Evolutionary conservation across 1,140 invertebrate genomes (phyloP), one percentile per base, ranked within the genome.

Genomic region (Drosophila ironensis): DNA sequence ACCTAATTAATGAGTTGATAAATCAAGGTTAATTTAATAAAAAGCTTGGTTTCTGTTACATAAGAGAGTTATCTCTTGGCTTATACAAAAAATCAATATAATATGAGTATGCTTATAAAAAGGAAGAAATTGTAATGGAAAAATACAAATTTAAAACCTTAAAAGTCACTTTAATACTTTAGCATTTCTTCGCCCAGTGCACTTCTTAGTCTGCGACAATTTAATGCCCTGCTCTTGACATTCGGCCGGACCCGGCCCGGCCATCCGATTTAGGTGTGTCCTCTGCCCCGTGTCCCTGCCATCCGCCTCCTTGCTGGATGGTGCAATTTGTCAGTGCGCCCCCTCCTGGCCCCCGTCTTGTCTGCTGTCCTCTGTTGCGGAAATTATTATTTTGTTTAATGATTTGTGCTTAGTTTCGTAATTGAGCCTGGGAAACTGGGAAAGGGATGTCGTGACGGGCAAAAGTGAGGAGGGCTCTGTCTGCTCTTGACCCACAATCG

Each of bases 361-460:
- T 45, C 41, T 42, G 40, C 42, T 37, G 64, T 53, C 64, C 52
- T 57, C 35, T 47, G 51, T 86, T 78, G 74, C 70, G 80, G 78
- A 84, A 86, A 84, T 84, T 84, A 84, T 84, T 84, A 84, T 84
- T 84, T 86, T 84, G 78, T 84, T 84, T 86, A 84, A 84, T 84
- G 78, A 84, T 84, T 84, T 84, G 78, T 84, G 78, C 70, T 84
- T 84, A 67, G 71, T 74, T 77, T 80, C 54, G 78, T 86, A 84
- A 84, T 84, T 84, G 80, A 63, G 74, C 60, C 60, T 46, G 54
- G 40, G 48, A 40, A 47, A 67, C 60, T 46, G 54, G 40, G 48
- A 40, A 47, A 28, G 59, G 59, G 19, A 38, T 42, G 56, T 17
- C 16, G 22, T n/a, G 44, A 5, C 28, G 11, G 9, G n/a, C 28